Conservation (phyloP, 1,140 invertebrate species). For the Calephelis nemesis region DNA sequence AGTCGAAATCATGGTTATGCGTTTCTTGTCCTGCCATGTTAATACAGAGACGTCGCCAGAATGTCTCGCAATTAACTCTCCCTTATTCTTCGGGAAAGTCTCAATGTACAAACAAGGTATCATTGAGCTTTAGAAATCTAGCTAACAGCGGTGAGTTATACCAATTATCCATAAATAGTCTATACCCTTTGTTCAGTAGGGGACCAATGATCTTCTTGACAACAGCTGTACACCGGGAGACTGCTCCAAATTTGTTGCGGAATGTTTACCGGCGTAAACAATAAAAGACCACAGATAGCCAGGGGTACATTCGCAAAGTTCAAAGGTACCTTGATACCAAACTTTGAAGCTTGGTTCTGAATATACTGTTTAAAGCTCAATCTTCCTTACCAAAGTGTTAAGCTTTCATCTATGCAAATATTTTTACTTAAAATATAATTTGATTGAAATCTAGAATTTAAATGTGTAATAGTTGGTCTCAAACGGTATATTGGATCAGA, state of each 20-base stretch:
- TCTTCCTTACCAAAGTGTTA: slow-evolving; percentile 8
- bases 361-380: slow-evolving; percentile 14
- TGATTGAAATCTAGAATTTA: not conserved
- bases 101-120: not conserved
- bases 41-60: not conserved
- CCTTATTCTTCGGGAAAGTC: too few relatives aligned
- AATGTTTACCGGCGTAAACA: not conserved
- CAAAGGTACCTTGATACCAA: slow-evolving; percentile 8
- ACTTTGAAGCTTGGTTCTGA: not conserved
- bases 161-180: not conserved
- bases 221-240: not conserved
- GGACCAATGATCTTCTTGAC: not conserved
- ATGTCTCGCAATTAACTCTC: not conserved
- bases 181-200: not conserved
- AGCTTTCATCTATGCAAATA: too few relatives aligned
- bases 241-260: not conserved
- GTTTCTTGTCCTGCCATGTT: not conserved
- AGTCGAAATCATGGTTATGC: not conserved
- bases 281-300: not conserved
- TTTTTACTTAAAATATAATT: not conserved
- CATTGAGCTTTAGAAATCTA: not conserved
- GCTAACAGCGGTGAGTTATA: not conserved
- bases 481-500: not conserved
- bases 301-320: not conserved
- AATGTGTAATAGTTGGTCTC: not conserved